Conservation (phyloP, 2,888 invertebrate genomes). For the Erebia epiphron region DNA sequence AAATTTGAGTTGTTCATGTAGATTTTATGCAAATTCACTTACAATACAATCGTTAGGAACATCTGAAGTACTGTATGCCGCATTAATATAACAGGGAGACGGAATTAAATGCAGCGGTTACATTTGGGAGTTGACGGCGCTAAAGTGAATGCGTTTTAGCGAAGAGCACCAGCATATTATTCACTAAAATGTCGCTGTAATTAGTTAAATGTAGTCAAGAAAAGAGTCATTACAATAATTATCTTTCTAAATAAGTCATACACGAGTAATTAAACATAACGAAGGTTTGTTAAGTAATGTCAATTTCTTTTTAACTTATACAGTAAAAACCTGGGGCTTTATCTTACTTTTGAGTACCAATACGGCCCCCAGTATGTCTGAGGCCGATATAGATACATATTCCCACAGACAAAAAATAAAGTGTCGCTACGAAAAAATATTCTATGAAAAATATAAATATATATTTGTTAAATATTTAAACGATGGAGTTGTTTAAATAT, state of each 20-base stretch:
- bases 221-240: background rate
- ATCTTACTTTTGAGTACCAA: background rate
- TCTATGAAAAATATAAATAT: too few species aligned
- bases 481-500: too few species aligned
- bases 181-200: conserved; percentile 8
- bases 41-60: conserved; percentile 7
- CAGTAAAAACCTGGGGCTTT: background rate
- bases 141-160: conserved; percentile 27
- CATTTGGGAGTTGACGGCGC: conserved; percentile 22
- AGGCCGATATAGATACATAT: too few species aligned
- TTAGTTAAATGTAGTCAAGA: background rate
- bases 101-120: conserved; percentile 34
- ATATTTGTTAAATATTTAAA: too few species aligned
- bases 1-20: background rate
- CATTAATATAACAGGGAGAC: conserved; percentile 22
- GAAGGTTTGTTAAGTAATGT: background rate
- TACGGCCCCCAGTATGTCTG: background rate
- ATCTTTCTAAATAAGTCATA: background rate
- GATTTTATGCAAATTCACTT: conserved; percentile 1
- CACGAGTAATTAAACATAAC: background rate
- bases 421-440: too few species aligned
- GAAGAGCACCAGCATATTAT: background rate
- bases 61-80: conserved; percentile 1
- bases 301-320: background rate
- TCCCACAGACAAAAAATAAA: too few species aligned